Evolutionary conservation across 92 coral and sea anemone genomes (phyloP).

Genomic region (Galaxea fascicularis): DNA sequence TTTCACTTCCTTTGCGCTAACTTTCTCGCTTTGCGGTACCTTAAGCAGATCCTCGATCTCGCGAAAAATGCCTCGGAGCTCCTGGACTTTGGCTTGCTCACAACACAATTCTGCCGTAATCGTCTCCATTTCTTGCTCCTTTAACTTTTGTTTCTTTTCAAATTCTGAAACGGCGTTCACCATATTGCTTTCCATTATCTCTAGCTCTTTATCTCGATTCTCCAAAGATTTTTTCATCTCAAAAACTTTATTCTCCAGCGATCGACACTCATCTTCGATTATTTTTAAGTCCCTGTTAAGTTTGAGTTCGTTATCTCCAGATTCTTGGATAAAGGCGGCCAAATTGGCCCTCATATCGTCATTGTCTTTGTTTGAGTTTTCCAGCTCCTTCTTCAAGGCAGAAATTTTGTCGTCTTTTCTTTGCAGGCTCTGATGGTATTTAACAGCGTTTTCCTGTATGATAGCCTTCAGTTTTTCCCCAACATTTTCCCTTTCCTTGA

Average conservation of each 20-base stretch:
- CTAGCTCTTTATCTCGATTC: slow-evolving; percentile 18
- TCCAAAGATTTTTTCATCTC: slow-evolving; percentile 21
- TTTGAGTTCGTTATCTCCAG: slow-evolving; percentile 32
- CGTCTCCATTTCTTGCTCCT: slow-evolving; percentile 18
- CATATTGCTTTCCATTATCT: slow-evolving; percentile 18
- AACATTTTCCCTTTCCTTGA: slow-evolving; percentile 63
- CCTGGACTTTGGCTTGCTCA: slow-evolving; percentile 4
- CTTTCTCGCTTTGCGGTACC: slow-evolving; percentile 9
- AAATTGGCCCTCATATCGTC: slow-evolving; percentile 42
- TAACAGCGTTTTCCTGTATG: slow-evolving; percentile 61
- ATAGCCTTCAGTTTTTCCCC: slow-evolving; percentile 57
- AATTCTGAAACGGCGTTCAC: not conserved
- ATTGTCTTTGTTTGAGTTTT: slow-evolving; percentile 32
- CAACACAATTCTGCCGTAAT: not conserved
- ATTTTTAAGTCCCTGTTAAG: slow-evolving; percentile 13
- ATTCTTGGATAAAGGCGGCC: slow-evolving; percentile 27
- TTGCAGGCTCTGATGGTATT: slow-evolving; percentile 34
- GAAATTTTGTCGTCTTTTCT: slow-evolving; percentile 64
- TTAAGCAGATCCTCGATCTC: slow-evolving; percentile 13
- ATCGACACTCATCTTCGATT: slow-evolving; percentile 2
- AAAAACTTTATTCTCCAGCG: slow-evolving; percentile 4
- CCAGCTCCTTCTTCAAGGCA: slow-evolving; percentile 42
- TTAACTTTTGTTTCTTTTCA: slow-evolving; percentile 7
- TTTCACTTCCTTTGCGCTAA: slow-evolving; percentile 11
- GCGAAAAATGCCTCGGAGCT: not conserved